Evolutionary conservation across 2,113 vertebrate species (phyloP).

Genomic region (Anoura caudifer): DNA sequence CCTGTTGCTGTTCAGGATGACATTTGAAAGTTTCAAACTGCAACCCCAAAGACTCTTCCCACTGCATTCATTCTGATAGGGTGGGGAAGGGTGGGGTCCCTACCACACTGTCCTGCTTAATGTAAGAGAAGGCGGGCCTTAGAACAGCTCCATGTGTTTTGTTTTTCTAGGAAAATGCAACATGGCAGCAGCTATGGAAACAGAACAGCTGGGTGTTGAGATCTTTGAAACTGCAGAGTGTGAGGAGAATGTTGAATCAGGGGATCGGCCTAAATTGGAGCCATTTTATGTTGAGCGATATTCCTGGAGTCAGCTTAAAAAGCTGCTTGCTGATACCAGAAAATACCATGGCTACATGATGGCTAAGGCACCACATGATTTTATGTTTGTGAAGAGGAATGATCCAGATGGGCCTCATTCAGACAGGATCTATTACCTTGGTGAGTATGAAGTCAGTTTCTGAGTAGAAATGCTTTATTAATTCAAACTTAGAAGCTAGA

Average conservation of each 20-base stretch:
- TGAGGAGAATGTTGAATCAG: constrained; percentile 75
- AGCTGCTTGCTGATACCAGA: constrained; percentile 85
- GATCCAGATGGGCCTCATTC: constrained; percentile 86
- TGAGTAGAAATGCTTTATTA: constrained; percentile 5
- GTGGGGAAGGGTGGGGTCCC: no score
- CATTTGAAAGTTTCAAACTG: not conserved
- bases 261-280: constrained; percentile 79
- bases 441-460: constrained; percentile 74
- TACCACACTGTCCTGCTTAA: not conserved
- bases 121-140: not conserved
- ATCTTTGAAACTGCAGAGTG: constrained; percentile 81
- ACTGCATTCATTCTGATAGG: not conserved
- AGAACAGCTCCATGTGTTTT: constrained; percentile 46
- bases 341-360: constrained; percentile 87
- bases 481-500: not conserved
- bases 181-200: constrained; percentile 90
- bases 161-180: constrained; percentile 83
- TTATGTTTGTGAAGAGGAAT: constrained; percentile 85
- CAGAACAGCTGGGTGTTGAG: constrained; percentile 86
- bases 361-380: constrained; percentile 88
- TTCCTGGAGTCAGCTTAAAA: constrained; percentile 88
- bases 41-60: not conserved
- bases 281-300: constrained; percentile 86
- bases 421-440: constrained; percentile 86
- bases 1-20: not conserved